These are phyloP conservation scores for Euglossa dilemma DNA, from an alignment of 1,140 invertebrate species.

Conservation along the genomic window DNA sequence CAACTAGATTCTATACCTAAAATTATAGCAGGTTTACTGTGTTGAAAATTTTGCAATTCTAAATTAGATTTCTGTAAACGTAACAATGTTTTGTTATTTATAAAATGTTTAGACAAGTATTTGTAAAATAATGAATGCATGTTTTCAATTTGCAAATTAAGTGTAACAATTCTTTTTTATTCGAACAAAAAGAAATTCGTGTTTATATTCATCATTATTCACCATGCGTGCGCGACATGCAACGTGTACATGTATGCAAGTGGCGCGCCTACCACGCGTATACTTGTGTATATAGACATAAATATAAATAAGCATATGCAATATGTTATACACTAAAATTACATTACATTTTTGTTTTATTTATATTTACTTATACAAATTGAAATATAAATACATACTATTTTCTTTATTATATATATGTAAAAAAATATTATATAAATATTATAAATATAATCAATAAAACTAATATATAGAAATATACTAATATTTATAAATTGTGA, in stretches of 20 bases:
- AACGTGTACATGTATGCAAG: background rate
- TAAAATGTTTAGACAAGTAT: background rate
- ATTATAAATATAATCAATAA: no score
- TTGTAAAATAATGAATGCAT: background rate
- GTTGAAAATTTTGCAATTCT: slow-evolving; percentile 2
- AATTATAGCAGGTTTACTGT: slow-evolving; percentile 77
- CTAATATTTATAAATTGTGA: no score
- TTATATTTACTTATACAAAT: background rate
- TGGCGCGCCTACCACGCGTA: background rate
- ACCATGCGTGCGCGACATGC: no score
- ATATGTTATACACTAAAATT: background rate
- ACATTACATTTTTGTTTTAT: background rate
- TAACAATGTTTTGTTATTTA: background rate
- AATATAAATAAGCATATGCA: background rate
- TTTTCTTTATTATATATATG: no score
- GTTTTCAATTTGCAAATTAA: background rate
- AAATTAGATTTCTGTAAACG: background rate
- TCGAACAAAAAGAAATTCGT: background rate
- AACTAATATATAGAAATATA: no score
- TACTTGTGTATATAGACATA: background rate
- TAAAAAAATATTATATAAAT: no score
- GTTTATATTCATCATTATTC: background rate
- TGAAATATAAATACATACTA: no score
- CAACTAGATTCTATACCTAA: slow-evolving; percentile 99
- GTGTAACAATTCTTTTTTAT: background rate